Percentiles rank a stretch among this genome's conserved stretches.
These are phyloP conservation scores for Lasioglossum morio DNA, from an alignment of 2,888 invertebrate species.

Conservation along the genomic window DNA sequence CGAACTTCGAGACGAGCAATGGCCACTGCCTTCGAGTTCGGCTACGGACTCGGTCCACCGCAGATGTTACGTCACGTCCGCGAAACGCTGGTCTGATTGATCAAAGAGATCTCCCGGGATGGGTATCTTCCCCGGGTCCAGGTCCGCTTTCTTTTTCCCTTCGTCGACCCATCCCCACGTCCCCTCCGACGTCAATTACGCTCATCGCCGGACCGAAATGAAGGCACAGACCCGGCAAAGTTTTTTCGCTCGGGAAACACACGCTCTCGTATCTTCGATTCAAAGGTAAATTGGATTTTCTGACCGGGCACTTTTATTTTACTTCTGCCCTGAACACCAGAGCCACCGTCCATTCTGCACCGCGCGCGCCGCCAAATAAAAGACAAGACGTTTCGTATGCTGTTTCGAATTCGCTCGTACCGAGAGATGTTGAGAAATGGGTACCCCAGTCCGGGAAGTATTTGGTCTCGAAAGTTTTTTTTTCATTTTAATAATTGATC, in stretches of 20 bases:
- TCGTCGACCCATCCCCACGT: background rate
- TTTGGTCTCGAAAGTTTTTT: too few relatives aligned
- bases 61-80: slow-evolving; percentile 68
- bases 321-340: background rate
- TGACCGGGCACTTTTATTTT: slow-evolving; percentile 27
- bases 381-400: background rate
- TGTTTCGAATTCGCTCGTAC: background rate
- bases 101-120: slow-evolving; percentile 63
- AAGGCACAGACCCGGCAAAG: slow-evolving; percentile 35
- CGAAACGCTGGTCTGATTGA: slow-evolving; percentile 64
- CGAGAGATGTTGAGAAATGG: background rate
- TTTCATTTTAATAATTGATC: background rate
- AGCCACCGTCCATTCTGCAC: background rate
- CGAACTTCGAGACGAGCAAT: slow-evolving; percentile 49
- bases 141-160: slow-evolving; percentile 5
- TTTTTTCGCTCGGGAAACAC: slow-evolving; percentile 54
- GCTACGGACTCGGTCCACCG: slow-evolving; percentile 43
- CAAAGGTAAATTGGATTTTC: slow-evolving; percentile 51
- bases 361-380: background rate
- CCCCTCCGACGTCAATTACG: slow-evolving; percentile 55
- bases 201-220: slow-evolving; percentile 49
- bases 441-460: too few relatives aligned
- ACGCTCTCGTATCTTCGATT: slow-evolving; percentile 8
- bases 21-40: slow-evolving; percentile 20
- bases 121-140: slow-evolving; percentile 34